Conservation (phyloP, 2,888 invertebrate species). For the Oxytorus armatus region DNA sequence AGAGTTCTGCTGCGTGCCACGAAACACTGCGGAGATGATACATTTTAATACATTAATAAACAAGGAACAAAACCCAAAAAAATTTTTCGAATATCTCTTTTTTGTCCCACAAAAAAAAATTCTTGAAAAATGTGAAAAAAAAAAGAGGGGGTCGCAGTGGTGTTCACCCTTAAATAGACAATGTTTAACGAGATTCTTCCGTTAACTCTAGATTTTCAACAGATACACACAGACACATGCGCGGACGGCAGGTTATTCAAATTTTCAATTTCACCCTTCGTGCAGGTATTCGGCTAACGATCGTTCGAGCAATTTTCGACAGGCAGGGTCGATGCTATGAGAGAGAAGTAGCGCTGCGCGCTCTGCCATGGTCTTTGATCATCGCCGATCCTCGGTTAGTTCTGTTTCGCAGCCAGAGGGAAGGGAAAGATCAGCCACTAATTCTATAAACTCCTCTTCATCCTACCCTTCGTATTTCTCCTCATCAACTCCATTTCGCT, state of each 20-base stretch:
- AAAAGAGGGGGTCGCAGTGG: no score
- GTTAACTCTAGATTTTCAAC: neutral
- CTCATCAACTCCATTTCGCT: slow-evolving; percentile 53
- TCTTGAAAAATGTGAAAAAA: no score
- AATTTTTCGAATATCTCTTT: no score
- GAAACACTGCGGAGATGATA: no score
- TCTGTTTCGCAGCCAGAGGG: slow-evolving; percentile 29
- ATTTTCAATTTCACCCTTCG: slow-evolving; percentile 72
- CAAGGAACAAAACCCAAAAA: no score
- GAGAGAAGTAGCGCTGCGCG: slow-evolving; percentile 9
- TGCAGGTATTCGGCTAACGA: slow-evolving; percentile 70
- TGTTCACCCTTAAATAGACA: no score
- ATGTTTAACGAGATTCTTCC: slow-evolving; percentile 29
- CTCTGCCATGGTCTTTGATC: slow-evolving; percentile 60
- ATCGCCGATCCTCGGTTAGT: slow-evolving; percentile 60
- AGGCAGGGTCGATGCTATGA: slow-evolving; percentile 54
- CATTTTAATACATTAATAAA: no score
- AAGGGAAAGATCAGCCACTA: slow-evolving; percentile 42
- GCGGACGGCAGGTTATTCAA: slow-evolving; percentile 64
- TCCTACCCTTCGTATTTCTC: slow-evolving; percentile 22
- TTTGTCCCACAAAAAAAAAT: no score
- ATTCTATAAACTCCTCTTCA: slow-evolving; percentile 51
- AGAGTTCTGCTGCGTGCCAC: no score
- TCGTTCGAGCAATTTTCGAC: slow-evolving; percentile 69
- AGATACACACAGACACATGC: neutral